Conservation (phyloP, 2,113 vertebrate genomes). For the Leptobrachium leishanense region DNA sequence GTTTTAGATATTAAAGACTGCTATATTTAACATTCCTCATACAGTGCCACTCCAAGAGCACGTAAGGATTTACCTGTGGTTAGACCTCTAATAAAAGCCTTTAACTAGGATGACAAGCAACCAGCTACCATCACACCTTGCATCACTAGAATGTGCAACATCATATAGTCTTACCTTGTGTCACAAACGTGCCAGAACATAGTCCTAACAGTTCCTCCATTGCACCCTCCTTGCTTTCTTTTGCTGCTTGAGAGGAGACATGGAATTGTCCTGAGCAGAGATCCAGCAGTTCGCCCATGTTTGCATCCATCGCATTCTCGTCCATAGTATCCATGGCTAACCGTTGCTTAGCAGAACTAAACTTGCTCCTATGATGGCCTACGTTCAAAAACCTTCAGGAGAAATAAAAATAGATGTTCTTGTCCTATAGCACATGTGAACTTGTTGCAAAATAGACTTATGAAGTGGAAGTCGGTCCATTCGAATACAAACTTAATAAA, state of each 20-base stretch:
- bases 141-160: not conserved
- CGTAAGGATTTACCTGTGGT: too few relatives aligned
- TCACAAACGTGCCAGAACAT: constrained; percentile 83
- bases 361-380: constrained; percentile 69
- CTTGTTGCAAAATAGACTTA: too few relatives aligned
- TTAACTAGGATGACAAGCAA: too few relatives aligned
- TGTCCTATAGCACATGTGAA: too few relatives aligned
- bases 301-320: constrained; percentile 96
- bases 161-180: constrained; percentile 63
- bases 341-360: constrained; percentile 76
- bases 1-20: too few relatives aligned
- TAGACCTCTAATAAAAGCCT: too few relatives aligned
- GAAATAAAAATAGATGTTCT: too few relatives aligned
- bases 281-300: constrained; percentile 92
- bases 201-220: constrained; percentile 85
- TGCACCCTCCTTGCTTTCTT: constrained; percentile 64
- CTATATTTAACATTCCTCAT: too few relatives aligned
- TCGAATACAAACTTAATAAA: too few relatives aligned
- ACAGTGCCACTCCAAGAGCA: too few relatives aligned
- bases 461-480: too few relatives aligned
- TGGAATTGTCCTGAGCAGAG: constrained; percentile 85
- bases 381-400: constrained; percentile 72
- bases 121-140: too few relatives aligned
- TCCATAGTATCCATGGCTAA: constrained; percentile 87
- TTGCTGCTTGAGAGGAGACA: constrained; percentile 50